Conservation (phyloP, 2,888 invertebrate species). For the Merodon equestris region DNA sequence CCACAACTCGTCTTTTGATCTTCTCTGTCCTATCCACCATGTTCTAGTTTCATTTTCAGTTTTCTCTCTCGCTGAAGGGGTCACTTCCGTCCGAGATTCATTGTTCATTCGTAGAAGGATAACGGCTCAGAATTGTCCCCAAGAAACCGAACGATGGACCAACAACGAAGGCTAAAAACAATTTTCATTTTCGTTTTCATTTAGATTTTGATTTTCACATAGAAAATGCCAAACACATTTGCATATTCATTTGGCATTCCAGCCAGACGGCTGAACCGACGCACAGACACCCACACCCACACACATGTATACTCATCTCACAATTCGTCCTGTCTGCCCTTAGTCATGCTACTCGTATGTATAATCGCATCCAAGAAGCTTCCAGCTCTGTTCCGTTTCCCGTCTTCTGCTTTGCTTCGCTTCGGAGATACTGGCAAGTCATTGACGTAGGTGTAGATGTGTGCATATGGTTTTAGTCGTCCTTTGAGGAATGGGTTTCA, state of each 20-base stretch:
- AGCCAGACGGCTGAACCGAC: too few species aligned
- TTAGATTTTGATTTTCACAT: slow-evolving; percentile 43
- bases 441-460: neutral
- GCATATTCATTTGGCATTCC: slow-evolving; percentile 50
- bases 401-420: neutral
- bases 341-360: slow-evolving; percentile 24
- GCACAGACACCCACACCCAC: neutral
- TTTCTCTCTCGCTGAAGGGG: slow-evolving; percentile 6
- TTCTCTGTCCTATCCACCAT: slow-evolving; percentile 1
- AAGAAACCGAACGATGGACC: neutral
- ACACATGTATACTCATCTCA: slow-evolving; percentile 6
- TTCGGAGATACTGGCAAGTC: neutral
- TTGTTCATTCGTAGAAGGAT: slow-evolving; percentile 13
- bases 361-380: slow-evolving; percentile 54
- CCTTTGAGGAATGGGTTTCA: slow-evolving; percentile 54
- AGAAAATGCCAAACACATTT: slow-evolving; percentile 51
- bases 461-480: slow-evolving; percentile 38
- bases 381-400: slow-evolving; percentile 44
- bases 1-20: neutral
- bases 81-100: slow-evolving; percentile 36
- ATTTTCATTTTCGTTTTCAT: neutral
- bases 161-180: neutral
- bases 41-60: neutral
- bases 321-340: slow-evolving; percentile 1
- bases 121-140: slow-evolving; percentile 22